phyloP scores from a whole-genome alignment of 2,888 invertebrate species.

The Auanema sp. region DNA sequence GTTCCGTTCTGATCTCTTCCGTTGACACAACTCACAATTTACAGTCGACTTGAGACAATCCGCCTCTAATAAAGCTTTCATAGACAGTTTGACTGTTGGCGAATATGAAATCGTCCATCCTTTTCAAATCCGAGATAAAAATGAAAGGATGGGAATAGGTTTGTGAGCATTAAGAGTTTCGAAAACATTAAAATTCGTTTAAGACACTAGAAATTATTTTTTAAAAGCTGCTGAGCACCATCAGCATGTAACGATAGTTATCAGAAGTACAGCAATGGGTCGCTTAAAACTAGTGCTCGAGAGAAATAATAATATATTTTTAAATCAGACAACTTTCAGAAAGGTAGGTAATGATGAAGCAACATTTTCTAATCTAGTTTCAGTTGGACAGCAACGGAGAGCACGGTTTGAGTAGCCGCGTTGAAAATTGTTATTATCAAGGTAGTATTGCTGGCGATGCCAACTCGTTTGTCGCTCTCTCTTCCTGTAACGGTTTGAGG shows the following conservation, averaged over 20 bases:
- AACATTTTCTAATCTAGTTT: conserved; percentile 4
- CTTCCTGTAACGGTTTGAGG: conserved; percentile 93
- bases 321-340: conserved; percentile 55
- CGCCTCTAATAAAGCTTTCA: conserved; percentile 64
- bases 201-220: conserved; percentile 65
- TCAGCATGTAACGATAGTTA: conserved; percentile 56
- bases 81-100: conserved; percentile 62
- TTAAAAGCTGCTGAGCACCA: conserved; percentile 58
- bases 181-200: conserved; percentile 5
- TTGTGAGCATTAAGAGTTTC: background rate
- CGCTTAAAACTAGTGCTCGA: conserved; percentile 56
- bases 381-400: conserved; percentile 55
- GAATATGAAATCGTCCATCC: conserved; percentile 67
- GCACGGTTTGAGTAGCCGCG: conserved; percentile 33
- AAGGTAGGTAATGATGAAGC: conserved; percentile 33
- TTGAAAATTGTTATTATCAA: conserved; percentile 91
- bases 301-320: conserved; percentile 56
- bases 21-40: conserved; percentile 11
- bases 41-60: conserved; percentile 53
- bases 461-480: conserved; percentile 91
- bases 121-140: conserved; percentile 65
- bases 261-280: conserved; percentile 45
- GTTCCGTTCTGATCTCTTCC: no score
- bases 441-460: conserved; percentile 93
- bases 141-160: conserved; percentile 64